These are phyloP conservation scores for Gryon sp. DNA, from an alignment of 1,140 invertebrate species.

Conservation along the genomic window DNA sequence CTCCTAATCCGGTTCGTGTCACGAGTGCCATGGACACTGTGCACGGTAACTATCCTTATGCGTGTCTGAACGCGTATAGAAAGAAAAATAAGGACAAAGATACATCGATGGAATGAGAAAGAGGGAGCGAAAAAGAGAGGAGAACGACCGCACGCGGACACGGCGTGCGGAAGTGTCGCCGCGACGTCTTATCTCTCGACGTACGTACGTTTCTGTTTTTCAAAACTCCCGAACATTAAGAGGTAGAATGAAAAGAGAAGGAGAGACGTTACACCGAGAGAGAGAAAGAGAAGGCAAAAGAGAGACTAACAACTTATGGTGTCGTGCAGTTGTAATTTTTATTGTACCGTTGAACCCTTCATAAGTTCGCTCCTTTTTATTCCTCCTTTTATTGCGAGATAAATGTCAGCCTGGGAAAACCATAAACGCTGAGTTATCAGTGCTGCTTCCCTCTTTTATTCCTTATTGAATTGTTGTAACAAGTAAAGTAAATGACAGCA, in stretches of 20 bases:
- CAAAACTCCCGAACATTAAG: slow-evolving; percentile 7
- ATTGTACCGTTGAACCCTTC: slow-evolving; percentile 6
- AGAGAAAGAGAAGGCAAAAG: neutral
- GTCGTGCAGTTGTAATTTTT: slow-evolving; percentile 27
- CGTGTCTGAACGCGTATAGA: too few species aligned
- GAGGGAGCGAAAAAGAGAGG: too few species aligned
- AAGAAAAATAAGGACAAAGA: too few species aligned
- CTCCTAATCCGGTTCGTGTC: slow-evolving; percentile 63
- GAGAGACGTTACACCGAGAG: too few species aligned
- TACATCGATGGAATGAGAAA: too few species aligned
- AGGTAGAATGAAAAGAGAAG: too few species aligned
- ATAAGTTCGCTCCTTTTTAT: slow-evolving; percentile 2
- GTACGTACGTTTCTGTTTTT: slow-evolving; percentile 33
- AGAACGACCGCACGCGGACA: slow-evolving; percentile 35
- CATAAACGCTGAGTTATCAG: neutral
- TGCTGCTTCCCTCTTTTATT: neutral
- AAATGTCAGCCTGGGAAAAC: slow-evolving; percentile 8
- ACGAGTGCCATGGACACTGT: slow-evolving; percentile 39
- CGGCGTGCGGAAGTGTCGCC: slow-evolving; percentile 66
- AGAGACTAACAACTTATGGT: too few species aligned
- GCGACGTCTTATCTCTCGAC: slow-evolving; percentile 50
- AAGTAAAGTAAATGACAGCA: too few species aligned
- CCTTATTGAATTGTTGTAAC: neutral
- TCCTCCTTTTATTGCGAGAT: slow-evolving; percentile 3
- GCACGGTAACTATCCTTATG: slow-evolving; percentile 40